A percentile compares a stretch with the other conserved stretches of the same genome.
Evolutionary conservation across 2,888 invertebrate genomes (phyloP).

Genomic region (Noctua fimbriata): DNA sequence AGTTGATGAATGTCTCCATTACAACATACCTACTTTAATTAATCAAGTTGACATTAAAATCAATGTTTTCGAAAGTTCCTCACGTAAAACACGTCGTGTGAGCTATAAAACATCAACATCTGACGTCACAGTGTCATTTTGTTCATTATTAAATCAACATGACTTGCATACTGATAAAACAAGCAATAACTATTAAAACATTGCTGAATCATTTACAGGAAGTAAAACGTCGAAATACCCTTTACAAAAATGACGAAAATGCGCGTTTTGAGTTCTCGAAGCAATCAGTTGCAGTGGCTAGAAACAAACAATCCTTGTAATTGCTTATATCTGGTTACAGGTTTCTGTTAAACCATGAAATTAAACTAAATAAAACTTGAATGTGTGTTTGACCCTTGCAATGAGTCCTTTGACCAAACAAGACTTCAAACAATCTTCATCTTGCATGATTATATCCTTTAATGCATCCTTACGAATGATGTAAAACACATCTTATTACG

Average conservation of each 20-base stretch:
- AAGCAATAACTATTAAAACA: background rate
- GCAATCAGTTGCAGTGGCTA: background rate
- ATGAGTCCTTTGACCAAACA: background rate
- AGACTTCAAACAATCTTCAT: background rate
- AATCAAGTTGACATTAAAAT: conserved; percentile 3
- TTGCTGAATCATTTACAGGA: background rate
- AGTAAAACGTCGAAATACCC: background rate
- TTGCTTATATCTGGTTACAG: no score
- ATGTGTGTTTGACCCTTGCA: background rate
- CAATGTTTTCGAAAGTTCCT: conserved; percentile 33
- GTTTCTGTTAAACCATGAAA: background rate
- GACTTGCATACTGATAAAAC: conserved; percentile 5
- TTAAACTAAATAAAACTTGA: background rate
- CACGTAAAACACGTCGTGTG: conserved; percentile 32
- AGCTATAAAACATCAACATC: conserved; percentile 24
- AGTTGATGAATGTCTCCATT: background rate
- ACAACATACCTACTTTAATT: background rate
- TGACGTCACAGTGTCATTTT: conserved; percentile 32
- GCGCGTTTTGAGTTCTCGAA: background rate
- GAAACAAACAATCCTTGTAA: background rate
- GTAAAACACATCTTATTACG: background rate
- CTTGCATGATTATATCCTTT: background rate
- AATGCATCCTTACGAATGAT: background rate
- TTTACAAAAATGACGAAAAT: background rate
- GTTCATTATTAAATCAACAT: conserved; percentile 6